Evolutionary conservation across 1,140 invertebrate genomes (phyloP).

Genomic region (Contarinia nasturtii): DNA sequence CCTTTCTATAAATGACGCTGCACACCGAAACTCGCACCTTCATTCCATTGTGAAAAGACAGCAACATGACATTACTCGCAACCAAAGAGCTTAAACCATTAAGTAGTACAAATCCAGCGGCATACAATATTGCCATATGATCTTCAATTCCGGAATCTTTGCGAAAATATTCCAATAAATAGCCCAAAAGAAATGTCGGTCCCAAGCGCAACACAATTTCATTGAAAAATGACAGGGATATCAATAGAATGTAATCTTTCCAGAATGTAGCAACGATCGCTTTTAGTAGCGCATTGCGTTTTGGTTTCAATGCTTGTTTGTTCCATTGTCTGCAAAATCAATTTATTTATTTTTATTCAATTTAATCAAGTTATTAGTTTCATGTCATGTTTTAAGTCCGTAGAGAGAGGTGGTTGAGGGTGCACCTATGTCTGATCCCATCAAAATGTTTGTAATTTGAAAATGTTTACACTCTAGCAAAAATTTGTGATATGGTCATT

Average conservation of each 20-base stretch:
- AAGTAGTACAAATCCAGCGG: constrained; percentile 32
- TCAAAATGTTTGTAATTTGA: too few species aligned
- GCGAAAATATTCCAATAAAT: neutral
- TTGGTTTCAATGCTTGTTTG: neutral
- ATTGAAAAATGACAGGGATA: neutral
- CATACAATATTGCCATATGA: constrained; percentile 31
- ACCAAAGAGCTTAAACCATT: constrained; percentile 29
- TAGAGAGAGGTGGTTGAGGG: too few species aligned
- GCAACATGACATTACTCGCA: constrained; percentile 37
- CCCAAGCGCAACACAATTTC: constrained; percentile 1
- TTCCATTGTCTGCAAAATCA: constrained; percentile 3
- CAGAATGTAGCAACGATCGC: constrained; percentile 1
- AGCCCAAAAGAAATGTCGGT: constrained; percentile 1
- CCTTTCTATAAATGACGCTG: constrained; percentile 47
- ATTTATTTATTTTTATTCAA: too few species aligned
- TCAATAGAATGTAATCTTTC: neutral
- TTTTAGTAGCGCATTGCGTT: neutral
- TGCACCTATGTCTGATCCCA: too few species aligned
- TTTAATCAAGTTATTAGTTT: too few species aligned
- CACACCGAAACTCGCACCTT: constrained; percentile 37
- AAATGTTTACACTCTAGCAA: too few species aligned
- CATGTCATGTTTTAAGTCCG: too few species aligned
- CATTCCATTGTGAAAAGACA: constrained; percentile 37
- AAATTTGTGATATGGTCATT: too few species aligned
- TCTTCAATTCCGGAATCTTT: constrained; percentile 13